A percentile compares a stretch with the other conserved stretches of the same genome.
Evolutionary conservation across 2,113 vertebrate genomes (phyloP).

Genomic region (Tiliqua scincoides): DNA sequence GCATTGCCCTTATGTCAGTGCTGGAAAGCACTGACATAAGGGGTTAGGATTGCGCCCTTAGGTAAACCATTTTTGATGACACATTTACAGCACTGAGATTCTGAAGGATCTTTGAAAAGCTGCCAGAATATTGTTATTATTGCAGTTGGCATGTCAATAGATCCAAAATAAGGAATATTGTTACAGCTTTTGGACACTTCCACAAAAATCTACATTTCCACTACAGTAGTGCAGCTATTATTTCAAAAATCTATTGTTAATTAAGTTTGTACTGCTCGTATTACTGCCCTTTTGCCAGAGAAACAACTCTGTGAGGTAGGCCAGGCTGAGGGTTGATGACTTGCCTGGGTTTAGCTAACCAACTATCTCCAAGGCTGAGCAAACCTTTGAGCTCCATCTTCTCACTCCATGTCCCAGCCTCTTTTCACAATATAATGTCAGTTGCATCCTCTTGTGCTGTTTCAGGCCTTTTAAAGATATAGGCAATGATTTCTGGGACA

Average conservation of each 20-base stretch:
- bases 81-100: neutral
- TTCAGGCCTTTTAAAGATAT: neutral
- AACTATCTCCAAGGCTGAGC: neutral
- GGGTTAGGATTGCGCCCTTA: too few species aligned
- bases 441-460: neutral
- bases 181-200: slow-evolving; percentile 1
- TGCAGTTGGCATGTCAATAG: neutral
- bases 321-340: neutral
- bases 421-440: neutral
- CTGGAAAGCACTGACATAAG: too few species aligned
- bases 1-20: too few species aligned
- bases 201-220: neutral
- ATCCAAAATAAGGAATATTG: neutral
- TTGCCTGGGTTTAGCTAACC: neutral
- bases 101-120: neutral
- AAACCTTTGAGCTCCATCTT: neutral
- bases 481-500: neutral
- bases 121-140: neutral
- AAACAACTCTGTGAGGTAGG: neutral
- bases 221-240: neutral
- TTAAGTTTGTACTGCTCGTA: neutral
- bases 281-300: neutral
- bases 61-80: neutral
- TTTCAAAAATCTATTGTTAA: neutral
- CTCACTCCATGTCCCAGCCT: neutral